A percentile compares a stretch with the other conserved stretches of the same genome.
phyloP scores from a whole-genome alignment of 2,113 vertebrate species.

The Aepyceros melampus region DNA sequence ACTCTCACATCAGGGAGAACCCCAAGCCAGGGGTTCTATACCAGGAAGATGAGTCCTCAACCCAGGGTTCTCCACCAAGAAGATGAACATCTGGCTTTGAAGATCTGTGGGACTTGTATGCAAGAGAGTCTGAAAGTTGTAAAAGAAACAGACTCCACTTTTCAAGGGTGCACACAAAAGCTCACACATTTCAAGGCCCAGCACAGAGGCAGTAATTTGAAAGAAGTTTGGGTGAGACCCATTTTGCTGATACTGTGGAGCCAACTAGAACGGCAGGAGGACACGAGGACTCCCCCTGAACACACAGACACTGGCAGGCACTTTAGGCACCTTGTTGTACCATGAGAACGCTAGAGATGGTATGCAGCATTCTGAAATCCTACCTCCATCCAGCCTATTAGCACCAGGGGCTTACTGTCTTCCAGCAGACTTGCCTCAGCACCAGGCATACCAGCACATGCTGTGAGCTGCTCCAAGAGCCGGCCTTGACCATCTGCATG shows the following conservation, averaged over 20 bases:
- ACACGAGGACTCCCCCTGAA: not conserved
- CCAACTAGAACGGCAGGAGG: not conserved
- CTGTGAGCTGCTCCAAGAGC: not conserved
- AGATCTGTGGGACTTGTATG: not conserved
- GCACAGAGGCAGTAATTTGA: not conserved
- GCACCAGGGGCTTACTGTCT: not conserved
- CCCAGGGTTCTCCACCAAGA: not conserved
- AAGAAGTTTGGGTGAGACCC: not conserved
- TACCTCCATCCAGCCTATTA: not conserved
- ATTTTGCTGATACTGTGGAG: not conserved
- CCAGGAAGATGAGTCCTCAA: not conserved
- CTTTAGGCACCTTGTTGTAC: not conserved
- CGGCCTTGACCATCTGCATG: not conserved
- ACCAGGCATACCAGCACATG: too few species aligned
- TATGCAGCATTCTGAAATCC: not conserved
- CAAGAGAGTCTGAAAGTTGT: not conserved
- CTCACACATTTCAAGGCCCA: not conserved
- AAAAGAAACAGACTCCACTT: not conserved
- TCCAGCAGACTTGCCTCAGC: not conserved
- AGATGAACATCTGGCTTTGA: not conserved
- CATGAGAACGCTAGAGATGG: not conserved
- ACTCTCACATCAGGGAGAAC: not conserved
- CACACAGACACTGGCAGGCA: not conserved
- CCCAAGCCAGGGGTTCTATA: not conserved
- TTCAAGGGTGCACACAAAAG: not conserved